Evolutionary conservation across 1,140 invertebrate species (phyloP), one percentile per base, ranked within the genome.

Genomic region (Bombus polaris): DNA sequence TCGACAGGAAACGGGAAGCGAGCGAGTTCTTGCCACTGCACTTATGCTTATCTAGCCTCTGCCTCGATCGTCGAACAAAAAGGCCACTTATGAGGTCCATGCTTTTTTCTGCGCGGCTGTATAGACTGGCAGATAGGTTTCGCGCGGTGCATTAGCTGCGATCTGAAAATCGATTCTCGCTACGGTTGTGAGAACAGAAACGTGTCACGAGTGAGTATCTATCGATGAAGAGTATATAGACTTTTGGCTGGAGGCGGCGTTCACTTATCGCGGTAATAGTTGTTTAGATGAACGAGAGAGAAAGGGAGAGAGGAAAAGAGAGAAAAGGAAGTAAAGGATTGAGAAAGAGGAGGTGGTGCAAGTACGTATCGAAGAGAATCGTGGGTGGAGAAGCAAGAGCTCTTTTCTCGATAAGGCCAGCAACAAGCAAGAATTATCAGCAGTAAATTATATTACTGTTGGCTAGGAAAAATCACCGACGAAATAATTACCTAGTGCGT

Each of bases 401-500:
- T 84, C 88, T 59, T 39, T n/a, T 42, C 25, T 68, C 80, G 89
- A 90, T 90, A 90, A 90, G 89, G 70, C 73, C 35, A 39, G 86
- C 75, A 74, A 81, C 66, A 72, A 68, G 79, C 86, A 72, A 87
- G 86, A 88, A 81, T 66, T 42, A 57, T 37, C 59, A 78, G 39
- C 87, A 37, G 74, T 90, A 89, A 90, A 89, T 90, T 81, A 87
- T 82, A 85, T 90, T 42, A 71, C 76, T 35, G 47, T 35, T 44
- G 59, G 28, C 42, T 62, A 13, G 76, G 84, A 87, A 89, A 87
- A 89, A 89, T 89, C 71, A 5, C 25, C 77, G 85, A 87, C 85
- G 65, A 90, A 87, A 90, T 89, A 90, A 90, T 90, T 89, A 89
- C 89, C 75, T 6, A 37, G 85, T 83, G 80, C 59, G 42, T 62